phyloP scores from a whole-genome alignment of 2,797 vertebrate genomes.

The Cephalopachus bancanus region DNA sequence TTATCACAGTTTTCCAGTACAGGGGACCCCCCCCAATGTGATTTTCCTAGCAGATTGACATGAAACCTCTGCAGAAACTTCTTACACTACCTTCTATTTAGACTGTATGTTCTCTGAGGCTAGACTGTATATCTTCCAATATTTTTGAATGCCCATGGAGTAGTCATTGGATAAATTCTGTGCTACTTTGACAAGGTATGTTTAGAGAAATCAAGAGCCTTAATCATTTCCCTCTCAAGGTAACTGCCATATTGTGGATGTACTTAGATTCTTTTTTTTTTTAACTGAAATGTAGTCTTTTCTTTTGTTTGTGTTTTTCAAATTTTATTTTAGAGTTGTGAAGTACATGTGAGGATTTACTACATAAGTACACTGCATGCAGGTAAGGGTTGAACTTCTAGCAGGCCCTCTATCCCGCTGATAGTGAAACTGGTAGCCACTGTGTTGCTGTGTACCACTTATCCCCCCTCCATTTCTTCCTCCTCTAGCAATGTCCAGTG shows the following conservation, averaged over 20 bases:
- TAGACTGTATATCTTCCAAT: not conserved
- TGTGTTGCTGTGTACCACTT: too few relatives aligned
- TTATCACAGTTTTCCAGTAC: not conserved
- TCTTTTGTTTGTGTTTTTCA: too few relatives aligned
- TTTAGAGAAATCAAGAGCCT: constrained; percentile 1
- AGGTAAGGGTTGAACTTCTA: too few relatives aligned
- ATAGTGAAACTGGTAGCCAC: too few relatives aligned
- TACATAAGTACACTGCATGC: too few relatives aligned
- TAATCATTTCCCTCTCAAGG: not conserved
- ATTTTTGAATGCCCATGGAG: not conserved
- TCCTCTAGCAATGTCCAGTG: too few relatives aligned
- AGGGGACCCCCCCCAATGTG: not conserved
- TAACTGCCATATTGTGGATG: not conserved
- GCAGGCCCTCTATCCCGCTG: too few relatives aligned
- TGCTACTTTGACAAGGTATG: not conserved
- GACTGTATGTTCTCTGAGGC: not conserved
- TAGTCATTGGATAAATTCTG: not conserved
- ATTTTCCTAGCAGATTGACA: not conserved
- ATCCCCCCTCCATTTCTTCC: too few relatives aligned
- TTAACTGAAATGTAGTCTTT: too few relatives aligned
- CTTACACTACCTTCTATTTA: not conserved
- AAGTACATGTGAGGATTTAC: too few relatives aligned
- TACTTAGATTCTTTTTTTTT: not conserved
- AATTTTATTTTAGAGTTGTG: too few relatives aligned
- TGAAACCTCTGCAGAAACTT: not conserved